phyloP scores from a whole-genome alignment of 2,888 invertebrate genomes.

The Phorcus lineatus region DNA sequence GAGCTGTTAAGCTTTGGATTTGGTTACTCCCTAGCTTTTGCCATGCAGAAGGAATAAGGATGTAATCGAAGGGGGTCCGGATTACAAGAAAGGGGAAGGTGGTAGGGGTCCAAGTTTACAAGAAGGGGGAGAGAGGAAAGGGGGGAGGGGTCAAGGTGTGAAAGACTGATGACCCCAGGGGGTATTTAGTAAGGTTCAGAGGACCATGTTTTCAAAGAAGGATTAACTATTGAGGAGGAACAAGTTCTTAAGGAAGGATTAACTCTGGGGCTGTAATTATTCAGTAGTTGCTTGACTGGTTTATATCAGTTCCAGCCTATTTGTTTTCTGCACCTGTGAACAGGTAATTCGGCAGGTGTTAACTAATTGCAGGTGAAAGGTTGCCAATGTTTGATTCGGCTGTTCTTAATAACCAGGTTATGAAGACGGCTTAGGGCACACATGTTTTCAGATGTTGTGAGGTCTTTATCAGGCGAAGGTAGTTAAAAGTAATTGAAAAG shows the following conservation, averaged over 20 bases:
- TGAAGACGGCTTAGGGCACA: too few species aligned
- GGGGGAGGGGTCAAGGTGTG: neutral
- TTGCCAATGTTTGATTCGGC: neutral
- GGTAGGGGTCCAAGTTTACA: neutral
- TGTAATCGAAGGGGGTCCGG: neutral
- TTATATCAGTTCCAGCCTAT: too few species aligned
- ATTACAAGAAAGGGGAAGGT: neutral
- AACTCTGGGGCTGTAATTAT: neutral
- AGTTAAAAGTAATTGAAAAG: too few species aligned
- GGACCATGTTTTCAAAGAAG: neutral
- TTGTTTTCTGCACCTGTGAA: neutral
- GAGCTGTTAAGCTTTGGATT: neutral
- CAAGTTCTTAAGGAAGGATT: neutral
- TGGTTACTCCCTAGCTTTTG: neutral
- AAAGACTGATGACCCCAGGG: neutral
- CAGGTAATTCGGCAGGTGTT: neutral
- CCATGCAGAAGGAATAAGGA: neutral
- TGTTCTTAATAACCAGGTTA: too few species aligned
- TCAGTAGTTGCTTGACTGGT: too few species aligned
- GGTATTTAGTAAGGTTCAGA: neutral
- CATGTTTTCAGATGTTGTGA: too few species aligned
- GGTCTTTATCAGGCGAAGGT: too few species aligned
- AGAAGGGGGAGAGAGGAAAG: neutral
- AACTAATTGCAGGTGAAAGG: neutral
- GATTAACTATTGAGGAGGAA: neutral